Conservation (phyloP, 2,113 vertebrate species). For the Misgurnus mizolepis region DNA sequence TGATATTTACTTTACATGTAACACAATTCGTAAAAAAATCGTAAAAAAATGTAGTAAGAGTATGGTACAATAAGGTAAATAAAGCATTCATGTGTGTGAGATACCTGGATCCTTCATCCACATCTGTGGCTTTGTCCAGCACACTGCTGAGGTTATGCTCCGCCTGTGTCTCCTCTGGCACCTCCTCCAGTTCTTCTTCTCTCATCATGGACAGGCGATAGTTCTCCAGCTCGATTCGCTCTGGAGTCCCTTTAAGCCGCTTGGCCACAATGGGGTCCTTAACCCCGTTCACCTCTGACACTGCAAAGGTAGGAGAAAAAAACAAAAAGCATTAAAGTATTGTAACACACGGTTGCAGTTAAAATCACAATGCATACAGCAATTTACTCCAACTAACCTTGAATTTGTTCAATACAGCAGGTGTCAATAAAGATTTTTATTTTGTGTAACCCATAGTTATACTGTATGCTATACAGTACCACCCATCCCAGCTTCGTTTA, state of each 20-base stretch:
- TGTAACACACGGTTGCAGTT: background rate
- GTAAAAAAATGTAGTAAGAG: too few species aligned
- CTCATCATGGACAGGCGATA: slow-evolving; percentile 86
- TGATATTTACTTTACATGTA: too few species aligned
- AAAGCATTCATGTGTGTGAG: too few species aligned
- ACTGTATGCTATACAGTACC: background rate
- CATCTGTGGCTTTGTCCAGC: slow-evolving; percentile 84
- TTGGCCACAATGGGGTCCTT: slow-evolving; percentile 90
- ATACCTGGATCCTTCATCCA: slow-evolving; percentile 89
- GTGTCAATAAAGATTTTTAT: background rate
- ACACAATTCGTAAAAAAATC: too few species aligned
- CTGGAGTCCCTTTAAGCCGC: slow-evolving; percentile 86
- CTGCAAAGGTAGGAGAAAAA: slow-evolving; percentile 61
- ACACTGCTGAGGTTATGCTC: slow-evolving; percentile 97
- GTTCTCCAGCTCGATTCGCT: slow-evolving; percentile 97
- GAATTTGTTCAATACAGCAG: background rate
- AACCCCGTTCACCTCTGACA: slow-evolving; percentile 81
- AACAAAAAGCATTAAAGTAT: background rate
- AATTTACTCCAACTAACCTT: background rate
- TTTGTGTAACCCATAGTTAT: background rate
- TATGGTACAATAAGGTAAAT: too few species aligned
- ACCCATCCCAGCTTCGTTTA: background rate
- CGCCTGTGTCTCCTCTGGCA: slow-evolving; percentile 92
- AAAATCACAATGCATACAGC: too few species aligned
- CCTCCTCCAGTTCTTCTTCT: slow-evolving; percentile 93